A percentile compares a stretch with the other conserved stretches of the same genome.
Evolutionary conservation across 2,888 invertebrate species (phyloP).

Genomic region (Keiferia lycopersicella): DNA sequence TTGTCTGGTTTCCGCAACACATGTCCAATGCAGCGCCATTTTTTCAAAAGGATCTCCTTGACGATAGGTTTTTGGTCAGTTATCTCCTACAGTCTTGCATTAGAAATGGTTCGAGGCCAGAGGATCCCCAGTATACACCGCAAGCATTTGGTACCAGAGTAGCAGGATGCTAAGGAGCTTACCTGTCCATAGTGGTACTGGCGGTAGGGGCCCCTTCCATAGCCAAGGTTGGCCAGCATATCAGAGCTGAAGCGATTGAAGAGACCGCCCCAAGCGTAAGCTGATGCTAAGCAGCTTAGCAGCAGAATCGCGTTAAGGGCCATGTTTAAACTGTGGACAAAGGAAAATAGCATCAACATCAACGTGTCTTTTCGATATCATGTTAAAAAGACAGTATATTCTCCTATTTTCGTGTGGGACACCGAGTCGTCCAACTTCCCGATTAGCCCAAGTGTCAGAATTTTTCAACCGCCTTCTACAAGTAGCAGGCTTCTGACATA

Average conservation of each 20-base stretch:
- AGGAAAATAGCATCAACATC: neutral
- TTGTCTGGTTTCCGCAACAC: no score
- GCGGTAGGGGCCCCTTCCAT: conserved; percentile 81
- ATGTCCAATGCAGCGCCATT: no score
- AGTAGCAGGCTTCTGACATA: no score
- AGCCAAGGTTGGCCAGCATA: conserved; percentile 90
- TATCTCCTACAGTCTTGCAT: no score
- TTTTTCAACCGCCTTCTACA: no score
- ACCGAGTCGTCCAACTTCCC: no score
- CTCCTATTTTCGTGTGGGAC: no score
- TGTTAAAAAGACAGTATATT: no score
- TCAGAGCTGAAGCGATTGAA: conserved; percentile 94
- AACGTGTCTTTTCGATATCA: neutral
- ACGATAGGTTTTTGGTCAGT: no score
- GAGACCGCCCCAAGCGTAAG: conserved; percentile 89
- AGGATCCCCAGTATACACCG: neutral
- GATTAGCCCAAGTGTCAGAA: no score
- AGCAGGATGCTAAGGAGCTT: conserved; percentile 28
- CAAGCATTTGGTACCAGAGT: neutral
- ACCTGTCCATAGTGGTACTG: conserved; percentile 75
- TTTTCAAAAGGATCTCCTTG: no score
- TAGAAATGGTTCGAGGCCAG: no score
- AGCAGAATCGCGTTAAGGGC: conserved; percentile 58
- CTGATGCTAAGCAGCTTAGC: conserved; percentile 57
- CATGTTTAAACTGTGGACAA: conserved; percentile 57